phyloP scores from a whole-genome alignment of 2,888 invertebrate species.

The Masnerella sp. region DNA sequence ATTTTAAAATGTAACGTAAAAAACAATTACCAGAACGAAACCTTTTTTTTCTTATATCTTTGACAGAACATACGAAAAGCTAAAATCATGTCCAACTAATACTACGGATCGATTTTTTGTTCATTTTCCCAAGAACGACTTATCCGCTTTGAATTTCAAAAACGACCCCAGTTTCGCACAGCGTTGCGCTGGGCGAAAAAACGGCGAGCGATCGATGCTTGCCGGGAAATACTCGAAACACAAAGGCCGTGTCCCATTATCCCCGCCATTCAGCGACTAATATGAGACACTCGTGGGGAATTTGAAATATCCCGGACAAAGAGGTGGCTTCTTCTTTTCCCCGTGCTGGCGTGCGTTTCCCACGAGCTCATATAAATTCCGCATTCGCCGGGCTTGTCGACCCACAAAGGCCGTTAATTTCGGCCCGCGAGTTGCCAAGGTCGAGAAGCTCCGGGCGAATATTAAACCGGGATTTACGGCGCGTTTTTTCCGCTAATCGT shows the following conservation, averaged over 20 bases:
- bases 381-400: conserved; percentile 35
- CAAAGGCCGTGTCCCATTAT: conserved; percentile 50
- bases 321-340: conserved; percentile 36
- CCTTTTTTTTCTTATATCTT: too few species aligned
- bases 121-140: not conserved
- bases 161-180: too few species aligned
- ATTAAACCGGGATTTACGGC: conserved; percentile 50
- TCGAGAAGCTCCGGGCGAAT: too few species aligned
- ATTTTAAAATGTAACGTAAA: too few species aligned
- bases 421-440: conserved; percentile 29
- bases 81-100: too few species aligned
- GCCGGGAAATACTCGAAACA: conserved; percentile 42
- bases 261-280: conserved; percentile 49
- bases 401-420: conserved; percentile 29
- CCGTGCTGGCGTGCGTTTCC: conserved; percentile 26
- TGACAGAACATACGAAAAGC: too few species aligned
- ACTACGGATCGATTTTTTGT: too few species aligned
- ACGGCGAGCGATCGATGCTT: conserved; percentile 28
- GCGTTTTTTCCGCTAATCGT: not conserved
- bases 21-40: too few species aligned
- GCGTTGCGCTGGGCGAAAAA: conserved; percentile 12
- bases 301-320: conserved; percentile 57
- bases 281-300: conserved; percentile 51
- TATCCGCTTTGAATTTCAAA: too few species aligned
- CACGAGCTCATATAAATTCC: conserved; percentile 54